A percentile compares a stretch with the other conserved stretches of the same genome.
phyloP scores from a whole-genome alignment of 2,113 vertebrate genomes.

The Proterorhinus semilunaris region DNA sequence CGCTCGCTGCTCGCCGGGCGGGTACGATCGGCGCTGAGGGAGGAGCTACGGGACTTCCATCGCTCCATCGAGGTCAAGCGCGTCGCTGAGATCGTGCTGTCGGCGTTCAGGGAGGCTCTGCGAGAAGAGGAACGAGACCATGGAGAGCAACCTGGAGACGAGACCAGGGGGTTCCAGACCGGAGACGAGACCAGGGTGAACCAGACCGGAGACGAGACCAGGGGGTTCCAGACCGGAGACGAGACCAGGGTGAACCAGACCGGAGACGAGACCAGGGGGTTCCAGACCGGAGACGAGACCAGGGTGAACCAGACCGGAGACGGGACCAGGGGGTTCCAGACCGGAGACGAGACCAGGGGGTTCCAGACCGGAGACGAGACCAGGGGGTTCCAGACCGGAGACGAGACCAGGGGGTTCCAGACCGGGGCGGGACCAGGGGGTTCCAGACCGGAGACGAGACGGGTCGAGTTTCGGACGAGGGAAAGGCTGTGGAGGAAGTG shows the following conservation, averaged over 20 bases:
- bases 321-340: conserved; percentile 41
- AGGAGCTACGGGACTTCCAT: conserved; percentile 76
- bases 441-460: background rate
- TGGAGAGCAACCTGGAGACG: conserved; percentile 60
- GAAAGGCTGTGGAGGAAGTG: background rate
- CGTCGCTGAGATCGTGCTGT: conserved; percentile 66
- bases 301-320: conserved; percentile 61
- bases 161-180: conserved; percentile 54
- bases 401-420: conserved; percentile 37
- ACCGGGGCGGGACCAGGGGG: background rate
- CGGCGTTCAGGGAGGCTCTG: conserved; percentile 65
- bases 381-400: too few relatives aligned
- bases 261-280: conserved; percentile 59
- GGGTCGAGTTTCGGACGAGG: background rate
- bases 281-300: conserved; percentile 59
- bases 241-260: conserved; percentile 36
- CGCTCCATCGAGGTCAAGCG: conserved; percentile 76
- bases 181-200: conserved; percentile 15
- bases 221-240: conserved; percentile 62
- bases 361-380: conserved; percentile 61
- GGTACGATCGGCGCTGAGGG: conserved; percentile 67
- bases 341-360: conserved; percentile 63
- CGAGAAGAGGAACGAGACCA: conserved; percentile 40
- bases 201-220: conserved; percentile 55
- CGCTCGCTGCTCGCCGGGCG: conserved; percentile 49